Evolutionary conservation across 2,888 invertebrate species (phyloP).

Genomic region (Girardia tigrina): DNA sequence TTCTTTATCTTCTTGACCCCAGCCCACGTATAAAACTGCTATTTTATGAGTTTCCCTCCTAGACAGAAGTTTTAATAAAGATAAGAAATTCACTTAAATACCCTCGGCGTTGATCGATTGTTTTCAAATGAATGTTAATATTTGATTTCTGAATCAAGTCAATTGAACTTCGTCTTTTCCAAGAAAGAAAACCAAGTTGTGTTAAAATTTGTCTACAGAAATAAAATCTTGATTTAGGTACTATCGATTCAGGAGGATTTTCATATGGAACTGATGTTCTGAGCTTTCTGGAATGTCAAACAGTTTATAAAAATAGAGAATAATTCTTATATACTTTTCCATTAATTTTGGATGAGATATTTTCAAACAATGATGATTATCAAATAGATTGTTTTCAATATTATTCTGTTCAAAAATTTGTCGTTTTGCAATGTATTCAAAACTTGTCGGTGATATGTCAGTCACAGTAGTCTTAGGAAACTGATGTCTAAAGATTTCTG

Average conservation of each 20-base stretch:
- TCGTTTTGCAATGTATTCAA: background rate
- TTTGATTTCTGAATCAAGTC: slow-evolving; percentile 24
- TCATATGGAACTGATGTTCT: background rate
- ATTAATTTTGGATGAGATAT: slow-evolving; percentile 6
- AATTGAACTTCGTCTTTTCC: slow-evolving; percentile 61
- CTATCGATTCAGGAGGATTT: background rate
- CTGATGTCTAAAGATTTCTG: slow-evolving; percentile 4
- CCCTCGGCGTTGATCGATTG: background rate
- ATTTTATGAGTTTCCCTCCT: slow-evolving; percentile 56
- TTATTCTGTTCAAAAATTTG: background rate
- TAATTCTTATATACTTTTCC: background rate
- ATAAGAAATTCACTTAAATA: background rate
- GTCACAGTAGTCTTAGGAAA: background rate
- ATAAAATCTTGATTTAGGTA: background rate
- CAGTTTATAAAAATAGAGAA: background rate
- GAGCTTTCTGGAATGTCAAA: background rate
- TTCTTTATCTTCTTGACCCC: slow-evolving; percentile 86
- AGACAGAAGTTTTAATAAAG: slow-evolving; percentile 12
- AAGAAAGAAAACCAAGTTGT: slow-evolving; percentile 74
- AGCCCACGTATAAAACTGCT: slow-evolving; percentile 88
- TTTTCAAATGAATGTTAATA: background rate
- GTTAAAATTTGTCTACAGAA: slow-evolving; percentile 69
- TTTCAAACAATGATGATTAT: slow-evolving; percentile 14
- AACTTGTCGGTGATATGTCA: background rate
- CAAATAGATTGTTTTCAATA: background rate